Percentiles rank a stretch among this genome's conserved stretches.
Conservation (phyloP, 35 echinoderm and acorn worm species). For the Amphiura filiformis region DNA sequence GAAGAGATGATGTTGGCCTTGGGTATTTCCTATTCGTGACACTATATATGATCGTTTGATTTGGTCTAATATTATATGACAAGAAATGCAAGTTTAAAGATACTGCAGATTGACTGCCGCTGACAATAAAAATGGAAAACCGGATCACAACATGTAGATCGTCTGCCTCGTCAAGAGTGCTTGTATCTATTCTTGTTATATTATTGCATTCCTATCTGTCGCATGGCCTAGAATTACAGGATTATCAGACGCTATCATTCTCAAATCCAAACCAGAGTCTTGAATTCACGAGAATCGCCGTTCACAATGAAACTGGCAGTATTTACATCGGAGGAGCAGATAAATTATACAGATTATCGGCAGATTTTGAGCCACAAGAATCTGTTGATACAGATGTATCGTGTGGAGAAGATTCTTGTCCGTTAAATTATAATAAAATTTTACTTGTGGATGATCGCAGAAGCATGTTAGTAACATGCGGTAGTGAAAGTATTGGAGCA, state of each 20-base stretch:
- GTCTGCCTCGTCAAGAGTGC: too few species aligned
- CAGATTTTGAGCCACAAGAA: background rate
- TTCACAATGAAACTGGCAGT: background rate
- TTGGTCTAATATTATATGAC: too few species aligned
- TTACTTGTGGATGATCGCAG: background rate
- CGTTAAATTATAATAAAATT: constrained; percentile 25
- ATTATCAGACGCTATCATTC: background rate
- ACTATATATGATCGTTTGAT: too few species aligned
- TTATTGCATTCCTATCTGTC: background rate
- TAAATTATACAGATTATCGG: background rate
- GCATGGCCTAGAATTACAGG: background rate
- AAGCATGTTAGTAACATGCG: constrained; percentile 20
- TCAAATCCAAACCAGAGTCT: background rate
- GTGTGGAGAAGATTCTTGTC: background rate
- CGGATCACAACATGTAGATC: too few species aligned
- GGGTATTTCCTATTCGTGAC: too few species aligned
- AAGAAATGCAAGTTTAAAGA: too few species aligned
- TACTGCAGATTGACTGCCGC: too few species aligned
- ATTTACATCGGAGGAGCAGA: background rate
- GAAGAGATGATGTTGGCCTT: too few species aligned
- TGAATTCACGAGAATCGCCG: background rate
- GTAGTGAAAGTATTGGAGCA: background rate
- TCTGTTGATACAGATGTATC: background rate
- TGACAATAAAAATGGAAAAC: too few species aligned
- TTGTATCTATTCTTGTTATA: background rate